Evolutionary conservation across 2,888 invertebrate genomes (phyloP).

Genomic region (Pyrgus malvae): DNA sequence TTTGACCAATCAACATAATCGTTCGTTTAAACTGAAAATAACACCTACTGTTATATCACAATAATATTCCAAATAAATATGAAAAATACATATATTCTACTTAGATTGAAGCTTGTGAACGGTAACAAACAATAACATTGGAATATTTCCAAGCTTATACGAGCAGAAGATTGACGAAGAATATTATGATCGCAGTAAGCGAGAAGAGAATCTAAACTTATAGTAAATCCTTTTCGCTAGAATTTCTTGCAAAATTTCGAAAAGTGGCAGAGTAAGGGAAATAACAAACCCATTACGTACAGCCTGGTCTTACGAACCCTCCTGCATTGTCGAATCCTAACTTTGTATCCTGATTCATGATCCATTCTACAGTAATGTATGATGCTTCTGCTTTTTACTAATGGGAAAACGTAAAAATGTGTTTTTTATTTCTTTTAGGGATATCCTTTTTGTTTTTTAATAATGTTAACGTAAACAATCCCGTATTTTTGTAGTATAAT

Average conservation of each 20-base stretch:
- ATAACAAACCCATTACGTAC: constrained; percentile 34
- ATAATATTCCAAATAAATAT: too few relatives aligned
- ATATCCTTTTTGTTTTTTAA: too few relatives aligned
- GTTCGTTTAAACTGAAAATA: too few relatives aligned
- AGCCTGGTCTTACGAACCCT: constrained; percentile 20
- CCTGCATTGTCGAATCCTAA: constrained; percentile 5
- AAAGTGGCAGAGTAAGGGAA: constrained; percentile 20
- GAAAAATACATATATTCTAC: too few relatives aligned
- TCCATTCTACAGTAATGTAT: constrained; percentile 10
- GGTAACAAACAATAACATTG: too few relatives aligned
- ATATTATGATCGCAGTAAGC: not conserved
- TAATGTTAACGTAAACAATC: too few relatives aligned
- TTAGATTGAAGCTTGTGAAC: too few relatives aligned
- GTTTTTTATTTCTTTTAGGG: too few relatives aligned
- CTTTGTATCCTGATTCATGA: constrained; percentile 12
- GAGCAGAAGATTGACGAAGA: not conserved
- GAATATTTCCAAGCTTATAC: not conserved
- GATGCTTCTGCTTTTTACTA: not conserved
- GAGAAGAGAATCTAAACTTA: not conserved
- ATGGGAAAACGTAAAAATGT: not conserved
- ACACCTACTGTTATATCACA: too few relatives aligned
- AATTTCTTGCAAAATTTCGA: constrained; percentile 8
- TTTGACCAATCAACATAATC: too few relatives aligned
- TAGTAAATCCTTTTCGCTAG: constrained; percentile 18
- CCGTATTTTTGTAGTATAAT: too few relatives aligned